Percentiles rank a stretch among this genome's conserved stretches.
These are phyloP conservation scores for Octomys mimax DNA, from an alignment of 2,797 vertebrate genomes.

Conservation along the genomic window DNA sequence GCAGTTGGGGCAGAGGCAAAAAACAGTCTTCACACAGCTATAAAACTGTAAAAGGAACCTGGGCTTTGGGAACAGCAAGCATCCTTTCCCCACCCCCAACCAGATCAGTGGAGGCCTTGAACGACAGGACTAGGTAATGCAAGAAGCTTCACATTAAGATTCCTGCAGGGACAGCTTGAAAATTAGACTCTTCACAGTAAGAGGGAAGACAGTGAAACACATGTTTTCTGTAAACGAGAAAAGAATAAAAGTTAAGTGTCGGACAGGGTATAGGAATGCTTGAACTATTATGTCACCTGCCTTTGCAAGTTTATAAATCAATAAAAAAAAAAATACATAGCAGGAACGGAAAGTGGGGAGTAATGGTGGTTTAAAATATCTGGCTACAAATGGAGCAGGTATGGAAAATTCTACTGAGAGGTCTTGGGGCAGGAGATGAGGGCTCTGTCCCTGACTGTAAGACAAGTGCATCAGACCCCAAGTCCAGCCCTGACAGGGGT, in stretches of 20 bases:
- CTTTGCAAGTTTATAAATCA: constrained; percentile 64
- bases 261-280: constrained; percentile 48
- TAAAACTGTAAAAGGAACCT: constrained; percentile 82
- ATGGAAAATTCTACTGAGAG: background rate
- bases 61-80: constrained; percentile 77
- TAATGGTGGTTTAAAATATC: background rate
- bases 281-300: constrained; percentile 74
- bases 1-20: constrained; percentile 63
- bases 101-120: constrained; percentile 74
- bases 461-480: background rate
- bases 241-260: constrained; percentile 65
- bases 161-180: constrained; percentile 33
- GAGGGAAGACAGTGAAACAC: constrained; percentile 60
- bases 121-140: background rate
- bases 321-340: constrained; percentile 17
- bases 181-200: constrained; percentile 13
- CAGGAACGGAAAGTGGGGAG: background rate
- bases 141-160: constrained; percentile 47
- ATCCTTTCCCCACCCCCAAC: background rate
- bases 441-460: background rate
- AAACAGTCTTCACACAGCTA: constrained; percentile 74
- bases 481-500: background rate
- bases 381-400: background rate
- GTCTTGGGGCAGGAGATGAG: background rate
- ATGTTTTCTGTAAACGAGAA: constrained; percentile 67